These are phyloP conservation scores for Dromius quadrimaculatus DNA, from an alignment of 2,888 invertebrate species.

Conservation along the genomic window DNA sequence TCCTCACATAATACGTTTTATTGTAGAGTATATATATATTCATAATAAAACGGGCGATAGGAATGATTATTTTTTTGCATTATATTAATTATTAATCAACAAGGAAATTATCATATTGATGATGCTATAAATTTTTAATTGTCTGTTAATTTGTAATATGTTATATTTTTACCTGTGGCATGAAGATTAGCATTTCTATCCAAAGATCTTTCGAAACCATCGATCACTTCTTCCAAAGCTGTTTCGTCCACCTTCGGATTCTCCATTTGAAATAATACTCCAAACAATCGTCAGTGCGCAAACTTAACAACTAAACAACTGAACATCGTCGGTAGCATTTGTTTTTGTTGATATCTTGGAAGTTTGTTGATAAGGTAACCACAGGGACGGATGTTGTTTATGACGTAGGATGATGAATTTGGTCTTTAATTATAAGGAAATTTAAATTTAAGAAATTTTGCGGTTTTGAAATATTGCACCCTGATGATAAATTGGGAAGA, in stretches of 20 bases:
- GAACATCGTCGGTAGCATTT: neutral
- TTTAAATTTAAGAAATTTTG: too few species aligned
- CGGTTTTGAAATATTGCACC: too few species aligned
- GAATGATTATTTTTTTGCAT: too few species aligned
- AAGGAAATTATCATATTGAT: too few species aligned
- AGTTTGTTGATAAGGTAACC: constrained; percentile 15
- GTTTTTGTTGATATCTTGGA: constrained; percentile 3
- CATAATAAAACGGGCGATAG: too few species aligned
- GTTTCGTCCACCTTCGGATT: neutral
- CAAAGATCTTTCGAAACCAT: constrained; percentile 1
- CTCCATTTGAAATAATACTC: neutral
- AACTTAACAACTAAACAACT: neutral
- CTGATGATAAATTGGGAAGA: too few species aligned
- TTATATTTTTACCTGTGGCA: constrained; percentile 7
- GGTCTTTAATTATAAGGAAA: constrained; percentile 2
- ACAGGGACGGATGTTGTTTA: constrained; percentile 17
- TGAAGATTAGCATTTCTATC: neutral
- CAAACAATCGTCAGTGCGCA: neutral
- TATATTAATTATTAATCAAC: too few species aligned
- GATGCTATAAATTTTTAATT: too few species aligned
- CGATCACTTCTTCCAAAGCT: neutral
- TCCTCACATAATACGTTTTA: neutral
- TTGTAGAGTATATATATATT: too few species aligned
- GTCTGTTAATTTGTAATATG: neutral
- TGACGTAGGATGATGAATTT: neutral